Evolutionary conservation across 53 echinoderm and acorn worm species (phyloP), one percentile per base, ranked within the genome.

Genomic region (Hippasteria phrygiana): DNA sequence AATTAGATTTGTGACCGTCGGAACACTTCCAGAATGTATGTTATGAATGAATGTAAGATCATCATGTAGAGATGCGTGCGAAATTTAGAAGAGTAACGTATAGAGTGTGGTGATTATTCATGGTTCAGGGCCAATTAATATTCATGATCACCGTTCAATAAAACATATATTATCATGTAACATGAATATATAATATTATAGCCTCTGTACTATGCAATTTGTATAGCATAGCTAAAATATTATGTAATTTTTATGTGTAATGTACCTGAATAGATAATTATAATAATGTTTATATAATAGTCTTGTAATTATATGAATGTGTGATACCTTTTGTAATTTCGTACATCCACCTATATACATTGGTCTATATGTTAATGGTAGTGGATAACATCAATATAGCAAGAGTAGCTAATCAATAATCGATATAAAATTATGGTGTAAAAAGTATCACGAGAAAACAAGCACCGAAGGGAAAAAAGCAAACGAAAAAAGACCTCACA

Each of bases 181-280:
- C 17, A 85, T 70, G 32, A 48, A 75, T 32, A 43, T 50, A 33
- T 50, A 51, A 69, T 66, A 81, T 48, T 70, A 70, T 69, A 62
- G 47, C 48, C 46, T 69, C 70, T 85, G 85, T 85, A 85, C 85
- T 85, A 85, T 85, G 85, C 85, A 85, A 85, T 85, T 85, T 85
- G 71, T 85, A 85, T 85, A 85, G 85, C 85, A 85, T 85, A 85
- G 85, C 36, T 85, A 67, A 0, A 46, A 53, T 70, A 85, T 54
- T 34, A 70, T 70, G 71, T 71, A 85, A 34, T 71, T 50, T 85
- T 85, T 65, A 55, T 85, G 85, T 71, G 42, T 41, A 65, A 67
- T 83, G 46, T 43, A 82, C 50, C 34, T 11, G 18, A 33, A 47
- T 46, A 81, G 27, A 64, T 37, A 13, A 48, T 27, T 53, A 85